Conservation (phyloP, 1,140 invertebrate genomes). For the Micrasema longulum region DNA sequence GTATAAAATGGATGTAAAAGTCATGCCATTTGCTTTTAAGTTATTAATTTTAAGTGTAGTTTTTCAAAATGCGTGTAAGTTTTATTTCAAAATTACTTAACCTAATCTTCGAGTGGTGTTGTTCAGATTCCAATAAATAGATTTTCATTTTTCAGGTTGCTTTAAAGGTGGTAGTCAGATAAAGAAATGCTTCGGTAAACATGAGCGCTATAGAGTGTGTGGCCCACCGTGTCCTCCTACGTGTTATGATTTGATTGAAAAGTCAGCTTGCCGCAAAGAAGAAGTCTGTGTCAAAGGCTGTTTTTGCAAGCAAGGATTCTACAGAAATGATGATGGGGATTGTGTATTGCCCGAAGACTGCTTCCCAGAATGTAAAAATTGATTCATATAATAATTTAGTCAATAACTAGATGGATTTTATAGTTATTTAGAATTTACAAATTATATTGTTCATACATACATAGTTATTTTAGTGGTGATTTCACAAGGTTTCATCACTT, state of each 20-base stretch:
- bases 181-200: slow-evolving; percentile 10
- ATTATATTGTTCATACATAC: too few species aligned
- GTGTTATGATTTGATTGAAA: slow-evolving; percentile 19
- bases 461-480: too few species aligned
- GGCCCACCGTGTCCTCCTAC: slow-evolving; percentile 31
- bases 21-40: slow-evolving; percentile 5
- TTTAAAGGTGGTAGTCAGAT: not conserved
- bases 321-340: slow-evolving; percentile 17
- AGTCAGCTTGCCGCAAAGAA: slow-evolving; percentile 17
- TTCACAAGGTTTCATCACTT: too few species aligned
- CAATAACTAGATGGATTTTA: too few species aligned
- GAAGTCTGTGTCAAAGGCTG: slow-evolving; percentile 25
- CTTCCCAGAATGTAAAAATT: slow-evolving; percentile 16
- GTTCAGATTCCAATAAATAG: too few species aligned
- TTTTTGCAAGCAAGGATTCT: slow-evolving; percentile 25
- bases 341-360: slow-evolving; percentile 36
- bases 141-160: too few species aligned
- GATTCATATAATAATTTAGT: too few species aligned
- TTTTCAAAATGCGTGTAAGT: slow-evolving; percentile 22
- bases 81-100: not conserved
- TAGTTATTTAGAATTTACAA: too few species aligned
- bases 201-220: slow-evolving; percentile 19
- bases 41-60: slow-evolving; percentile 24
- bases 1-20: slow-evolving; percentile 21
- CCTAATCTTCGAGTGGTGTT: not conserved